Conservation (phyloP, 1,140 invertebrate genomes). For the Saccostrea glomerata region DNA sequence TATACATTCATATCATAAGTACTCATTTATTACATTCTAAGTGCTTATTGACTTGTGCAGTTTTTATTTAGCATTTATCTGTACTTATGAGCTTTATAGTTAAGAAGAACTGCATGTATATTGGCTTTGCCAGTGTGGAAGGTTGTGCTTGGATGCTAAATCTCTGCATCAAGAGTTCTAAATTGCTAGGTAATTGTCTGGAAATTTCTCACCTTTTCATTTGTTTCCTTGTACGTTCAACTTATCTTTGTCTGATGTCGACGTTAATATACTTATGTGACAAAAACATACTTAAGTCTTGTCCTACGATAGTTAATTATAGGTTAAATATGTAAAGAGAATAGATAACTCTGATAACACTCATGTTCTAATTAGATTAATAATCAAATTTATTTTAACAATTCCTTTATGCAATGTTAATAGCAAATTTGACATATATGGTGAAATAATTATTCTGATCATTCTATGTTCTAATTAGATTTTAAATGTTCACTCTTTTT, state of each 20-base stretch:
- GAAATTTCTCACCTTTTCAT: not conserved
- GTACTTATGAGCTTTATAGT: too few relatives aligned
- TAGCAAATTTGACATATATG: too few relatives aligned
- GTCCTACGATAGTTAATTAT: not conserved
- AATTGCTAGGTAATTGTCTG: not conserved
- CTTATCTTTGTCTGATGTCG: not conserved
- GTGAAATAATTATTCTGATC: not conserved
- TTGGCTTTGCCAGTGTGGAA: not conserved
- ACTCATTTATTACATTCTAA: too few relatives aligned
- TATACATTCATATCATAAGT: too few relatives aligned
- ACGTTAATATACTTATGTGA: not conserved
- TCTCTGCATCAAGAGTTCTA: not conserved
- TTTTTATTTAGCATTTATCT: too few relatives aligned
- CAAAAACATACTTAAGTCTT: not conserved
- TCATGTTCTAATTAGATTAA: not conserved
- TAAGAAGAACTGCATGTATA: too few relatives aligned
- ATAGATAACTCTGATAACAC: not conserved
- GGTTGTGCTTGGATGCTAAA: too few relatives aligned
- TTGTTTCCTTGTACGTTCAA: not conserved
- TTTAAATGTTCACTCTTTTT: not conserved
- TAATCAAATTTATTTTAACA: not conserved
- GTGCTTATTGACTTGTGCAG: too few relatives aligned
- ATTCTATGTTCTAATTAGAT: constrained; percentile 9
- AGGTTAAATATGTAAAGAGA: not conserved
- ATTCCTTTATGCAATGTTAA: not conserved